These are phyloP conservation scores for Syrista parreyssii DNA, from an alignment of 2,888 invertebrate species.

Conservation along the genomic window DNA sequence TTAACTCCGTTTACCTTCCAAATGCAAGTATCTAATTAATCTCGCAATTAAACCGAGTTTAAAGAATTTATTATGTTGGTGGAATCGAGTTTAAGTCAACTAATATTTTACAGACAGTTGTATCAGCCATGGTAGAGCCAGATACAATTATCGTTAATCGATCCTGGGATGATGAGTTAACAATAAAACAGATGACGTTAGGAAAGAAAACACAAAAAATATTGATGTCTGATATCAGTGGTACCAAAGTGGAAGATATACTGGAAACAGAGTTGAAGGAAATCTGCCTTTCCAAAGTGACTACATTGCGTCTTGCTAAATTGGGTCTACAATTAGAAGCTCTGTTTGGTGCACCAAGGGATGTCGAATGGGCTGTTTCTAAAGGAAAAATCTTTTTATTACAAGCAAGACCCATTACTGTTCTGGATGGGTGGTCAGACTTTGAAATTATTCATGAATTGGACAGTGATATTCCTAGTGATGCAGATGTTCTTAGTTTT, in stretches of 20 bases:
- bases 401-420: conserved; percentile 85
- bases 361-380: conserved; percentile 84
- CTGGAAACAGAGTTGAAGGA: conserved; percentile 62
- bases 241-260: conserved; percentile 65
- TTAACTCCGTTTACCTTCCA: background rate
- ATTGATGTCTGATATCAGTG: conserved; percentile 65
- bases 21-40: background rate
- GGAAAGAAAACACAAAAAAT: conserved; percentile 71
- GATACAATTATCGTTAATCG: conserved; percentile 76
- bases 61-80: conserved; percentile 4
- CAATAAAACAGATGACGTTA: conserved; percentile 65
- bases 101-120: conserved; percentile 74
- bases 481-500: conserved; percentile 75
- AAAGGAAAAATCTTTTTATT: conserved; percentile 73
- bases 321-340: conserved; percentile 74
- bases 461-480: conserved; percentile 75
- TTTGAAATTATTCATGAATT: conserved; percentile 84
- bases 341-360: conserved; percentile 77
- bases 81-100: conserved; percentile 13
- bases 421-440: conserved; percentile 78
- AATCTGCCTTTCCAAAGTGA: conserved; percentile 70
- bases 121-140: conserved; percentile 82
- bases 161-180: conserved; percentile 66
- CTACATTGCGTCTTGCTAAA: conserved; percentile 70
- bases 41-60: background rate